A percentile compares a stretch with the other conserved stretches of the same genome.
Evolutionary conservation across 2,797 vertebrate species (phyloP).

Genomic region (Gymnoscopelus braueri): DNA sequence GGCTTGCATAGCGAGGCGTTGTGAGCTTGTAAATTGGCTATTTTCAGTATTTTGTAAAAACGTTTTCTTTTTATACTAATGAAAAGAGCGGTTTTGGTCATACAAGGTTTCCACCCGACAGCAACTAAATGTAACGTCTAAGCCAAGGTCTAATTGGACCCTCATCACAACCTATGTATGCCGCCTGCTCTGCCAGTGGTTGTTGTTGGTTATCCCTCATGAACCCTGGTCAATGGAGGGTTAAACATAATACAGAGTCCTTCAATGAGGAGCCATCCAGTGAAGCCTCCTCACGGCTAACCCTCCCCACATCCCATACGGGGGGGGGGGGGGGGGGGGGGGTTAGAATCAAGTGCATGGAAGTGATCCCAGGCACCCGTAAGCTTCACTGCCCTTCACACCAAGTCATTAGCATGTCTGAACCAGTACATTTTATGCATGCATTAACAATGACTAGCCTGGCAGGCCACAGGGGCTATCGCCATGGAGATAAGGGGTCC

Average conservation of each 20-base stretch:
- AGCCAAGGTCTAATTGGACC: no score
- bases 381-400: constrained; percentile 59
- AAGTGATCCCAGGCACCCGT: constrained; percentile 64
- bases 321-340: constrained; percentile 46
- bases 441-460: constrained; percentile 62
- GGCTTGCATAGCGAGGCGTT: no score
- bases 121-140: no score
- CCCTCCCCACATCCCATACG: neutral
- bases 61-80: no score
- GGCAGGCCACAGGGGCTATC: constrained; percentile 50
- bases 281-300: constrained; percentile 35
- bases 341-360: constrained; percentile 58
- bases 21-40: no score
- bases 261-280: constrained; percentile 59
- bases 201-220: constrained; percentile 12
- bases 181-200: no score
- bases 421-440: constrained; percentile 60
- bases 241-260: constrained; percentile 49
- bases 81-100: no score
- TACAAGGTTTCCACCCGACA: no score
- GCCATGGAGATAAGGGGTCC: constrained; percentile 57
- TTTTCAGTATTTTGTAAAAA: no score
- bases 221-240: constrained; percentile 55
- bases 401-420: constrained; percentile 67
- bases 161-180: no score